These are phyloP conservation scores for Opisthocomus hoazin DNA, from an alignment of 2,113 vertebrate genomes.

Conservation along the genomic window DNA sequence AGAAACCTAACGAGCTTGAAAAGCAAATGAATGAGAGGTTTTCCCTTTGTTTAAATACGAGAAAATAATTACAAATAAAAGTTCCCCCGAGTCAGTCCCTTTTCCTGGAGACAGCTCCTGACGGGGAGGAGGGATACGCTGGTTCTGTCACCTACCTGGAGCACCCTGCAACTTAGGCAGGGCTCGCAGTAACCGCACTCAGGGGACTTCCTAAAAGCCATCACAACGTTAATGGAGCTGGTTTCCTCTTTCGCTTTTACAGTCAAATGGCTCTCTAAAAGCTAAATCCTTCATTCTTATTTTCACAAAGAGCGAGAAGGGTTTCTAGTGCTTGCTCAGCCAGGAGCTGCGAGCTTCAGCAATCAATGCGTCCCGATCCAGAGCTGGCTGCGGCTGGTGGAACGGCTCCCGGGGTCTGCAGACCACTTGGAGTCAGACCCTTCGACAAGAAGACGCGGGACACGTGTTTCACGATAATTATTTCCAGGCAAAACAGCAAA, in stretches of 20 bases:
- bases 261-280: conserved; percentile 36
- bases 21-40: conserved; percentile 9
- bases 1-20: neutral
- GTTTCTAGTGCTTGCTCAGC: conserved; percentile 15
- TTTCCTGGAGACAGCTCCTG: neutral
- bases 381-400: neutral
- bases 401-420: conserved; percentile 19
- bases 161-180: conserved; percentile 19
- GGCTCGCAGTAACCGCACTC: conserved; percentile 10
- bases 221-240: conserved; percentile 36
- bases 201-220: conserved; percentile 38
- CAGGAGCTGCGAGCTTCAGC: neutral
- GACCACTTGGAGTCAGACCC: conserved; percentile 27
- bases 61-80: conserved; percentile 19
- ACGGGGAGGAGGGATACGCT: neutral
- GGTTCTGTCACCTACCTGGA: conserved; percentile 2
- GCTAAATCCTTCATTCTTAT: conserved; percentile 29
- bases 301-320: conserved; percentile 4
- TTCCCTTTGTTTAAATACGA: conserved; percentile 3
- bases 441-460: neutral
- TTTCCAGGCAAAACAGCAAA: conserved; percentile 34
- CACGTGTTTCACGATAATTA: neutral
- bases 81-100: neutral
- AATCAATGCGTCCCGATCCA: neutral
- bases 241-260: conserved; percentile 45